phyloP scores from a whole-genome alignment of 2,888 invertebrate species.

The Aphidius colemani region DNA sequence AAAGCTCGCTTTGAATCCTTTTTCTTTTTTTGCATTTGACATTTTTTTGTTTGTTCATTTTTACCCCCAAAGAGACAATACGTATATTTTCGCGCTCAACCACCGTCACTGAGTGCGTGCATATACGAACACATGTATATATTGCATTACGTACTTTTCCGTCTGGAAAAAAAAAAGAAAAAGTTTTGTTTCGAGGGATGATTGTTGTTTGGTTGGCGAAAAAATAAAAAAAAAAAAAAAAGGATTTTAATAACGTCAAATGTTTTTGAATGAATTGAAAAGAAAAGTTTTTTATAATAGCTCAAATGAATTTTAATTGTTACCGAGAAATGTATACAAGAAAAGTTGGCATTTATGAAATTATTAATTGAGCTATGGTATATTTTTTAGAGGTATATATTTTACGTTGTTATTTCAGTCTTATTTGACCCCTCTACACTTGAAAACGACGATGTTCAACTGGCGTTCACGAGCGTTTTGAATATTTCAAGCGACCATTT shows the following conservation, averaged over 20 bases:
- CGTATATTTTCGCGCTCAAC: conserved; percentile 26
- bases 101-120: conserved; percentile 21
- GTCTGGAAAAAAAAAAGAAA: conserved; percentile 24
- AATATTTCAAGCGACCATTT: no score
- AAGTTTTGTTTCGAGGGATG: conserved; percentile 4
- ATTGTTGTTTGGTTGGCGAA: not conserved
- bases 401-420: no score
- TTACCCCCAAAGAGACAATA: conserved; percentile 25
- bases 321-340: not conserved
- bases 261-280: not conserved
- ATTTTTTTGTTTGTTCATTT: conserved; percentile 9
- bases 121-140: conserved; percentile 17
- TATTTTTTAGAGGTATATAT: no score
- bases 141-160: conserved; percentile 29
- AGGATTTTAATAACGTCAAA: not conserved
- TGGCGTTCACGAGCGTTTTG: no score
- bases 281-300: conserved; percentile 3
- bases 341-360: not conserved
- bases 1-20: conserved; percentile 19
- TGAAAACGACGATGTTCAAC: no score
- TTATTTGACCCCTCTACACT: no score
- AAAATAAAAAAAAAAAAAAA: conserved; percentile 4
- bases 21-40: conserved; percentile 3
- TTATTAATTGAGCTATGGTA: no score
- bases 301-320: not conserved